Evolutionary conservation across 2,888 invertebrate species (phyloP), one percentile per base, ranked within the genome.

Genomic region (Asteroscopus sphinx): DNA sequence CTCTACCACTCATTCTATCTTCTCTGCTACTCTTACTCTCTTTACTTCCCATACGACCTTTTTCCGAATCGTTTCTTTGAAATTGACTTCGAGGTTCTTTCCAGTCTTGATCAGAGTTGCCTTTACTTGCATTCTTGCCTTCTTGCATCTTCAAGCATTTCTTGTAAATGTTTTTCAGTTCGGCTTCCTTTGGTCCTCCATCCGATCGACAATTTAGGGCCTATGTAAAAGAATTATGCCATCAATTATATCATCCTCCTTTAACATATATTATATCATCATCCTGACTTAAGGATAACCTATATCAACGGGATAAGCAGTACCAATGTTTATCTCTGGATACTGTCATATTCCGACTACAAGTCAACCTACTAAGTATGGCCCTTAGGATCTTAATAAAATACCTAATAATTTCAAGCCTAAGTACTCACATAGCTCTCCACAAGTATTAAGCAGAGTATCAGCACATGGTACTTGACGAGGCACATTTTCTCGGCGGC

Each of bases 191-290:
- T n/a, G 94, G 93, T 17, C 95, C 95, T 51, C 95, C 95, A 41
- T 95, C 95, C 0, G 95, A 92, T 9, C 95, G 95, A 71, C 96
- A 96, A 76, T 92, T 95, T 16, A 96, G 76, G 7, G 94, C 90
- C 95, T 95, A 70, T 58, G 37, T 40, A 41, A 21, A 21, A 21
- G 21, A 21, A 21, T 21, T 4, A 1, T 21, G 21, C 3, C 17
- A 21, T 21, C 17, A 21, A 21, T 21, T 21, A 21, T 21, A 4
- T 21, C 21, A 21, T 21, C 21, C 3, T 21, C 4, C n/a, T n/a
- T n/a, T n/a, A n/a, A n/a, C n/a, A n/a, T n/a, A n/a, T n/a, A n/a
- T n/a, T n/a, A n/a, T 21, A 4, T 21, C 5, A 1, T 6, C 6
- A 6, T 6, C 4, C 21, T 21, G 21, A 21, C 21, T 21, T 21